Percentiles rank a stretch among this genome's conserved stretches.
Evolutionary conservation across 2,113 vertebrate genomes (phyloP).

Genomic region (Melierax canorus): DNA sequence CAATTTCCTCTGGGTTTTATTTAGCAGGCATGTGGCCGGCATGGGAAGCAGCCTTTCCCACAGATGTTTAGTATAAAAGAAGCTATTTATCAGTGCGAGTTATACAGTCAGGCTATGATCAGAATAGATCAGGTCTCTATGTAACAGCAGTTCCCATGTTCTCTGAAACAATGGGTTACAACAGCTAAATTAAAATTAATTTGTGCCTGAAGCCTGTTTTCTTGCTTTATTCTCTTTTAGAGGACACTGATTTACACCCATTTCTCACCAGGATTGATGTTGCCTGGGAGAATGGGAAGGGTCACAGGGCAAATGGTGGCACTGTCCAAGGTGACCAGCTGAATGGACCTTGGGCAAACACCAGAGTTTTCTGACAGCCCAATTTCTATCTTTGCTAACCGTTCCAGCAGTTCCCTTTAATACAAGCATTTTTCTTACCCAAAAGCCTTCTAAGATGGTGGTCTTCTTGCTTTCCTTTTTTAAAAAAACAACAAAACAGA

Average conservation of each 20-base stretch:
- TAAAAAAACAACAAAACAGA: accelerated
- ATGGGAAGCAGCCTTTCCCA: constrained; percentile 58
- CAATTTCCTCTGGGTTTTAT: constrained; percentile 67
- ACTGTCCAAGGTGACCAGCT: background rate
- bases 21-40: constrained; percentile 56
- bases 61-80: constrained; percentile 58
- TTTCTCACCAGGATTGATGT: background rate
- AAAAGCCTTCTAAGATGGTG: background rate
- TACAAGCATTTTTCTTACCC: background rate
- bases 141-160: constrained; percentile 35
- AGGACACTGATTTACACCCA: background rate
- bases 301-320: background rate
- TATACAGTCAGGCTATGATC: constrained; percentile 13
- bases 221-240: background rate
- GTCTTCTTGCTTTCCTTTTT: background rate
- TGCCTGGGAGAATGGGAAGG: background rate
- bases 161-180: background rate
- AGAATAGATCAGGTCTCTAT: background rate
- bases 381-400: background rate
- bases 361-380: background rate
- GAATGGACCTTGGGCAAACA: background rate
- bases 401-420: background rate
- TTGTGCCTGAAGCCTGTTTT: background rate
- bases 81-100: constrained; percentile 37
- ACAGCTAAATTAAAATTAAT: background rate